Evolutionary conservation across 2,888 invertebrate genomes (phyloP).

Genomic region (Aphidoletes aphidimyza): DNA sequence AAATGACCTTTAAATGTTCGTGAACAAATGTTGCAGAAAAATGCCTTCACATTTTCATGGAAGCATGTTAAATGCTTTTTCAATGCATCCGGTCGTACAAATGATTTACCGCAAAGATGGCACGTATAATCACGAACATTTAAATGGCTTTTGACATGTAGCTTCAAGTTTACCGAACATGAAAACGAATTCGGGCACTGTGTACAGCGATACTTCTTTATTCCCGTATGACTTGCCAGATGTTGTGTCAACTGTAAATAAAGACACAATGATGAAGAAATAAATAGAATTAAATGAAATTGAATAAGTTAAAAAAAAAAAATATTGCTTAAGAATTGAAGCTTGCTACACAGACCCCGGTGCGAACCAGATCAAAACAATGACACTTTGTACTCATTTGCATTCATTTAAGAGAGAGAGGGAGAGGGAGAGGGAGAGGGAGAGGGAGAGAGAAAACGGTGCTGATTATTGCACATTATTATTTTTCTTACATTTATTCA

Average conservation of each 20-base stretch:
- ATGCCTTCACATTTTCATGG: constrained; percentile 73
- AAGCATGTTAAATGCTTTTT: constrained; percentile 80
- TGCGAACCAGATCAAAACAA: too few species aligned
- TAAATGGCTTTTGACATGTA: constrained; percentile 76
- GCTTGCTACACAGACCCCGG: too few species aligned
- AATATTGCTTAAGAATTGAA: too few species aligned
- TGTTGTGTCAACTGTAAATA: constrained; percentile 71
- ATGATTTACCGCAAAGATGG: constrained; percentile 82
- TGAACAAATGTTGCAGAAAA: constrained; percentile 34
- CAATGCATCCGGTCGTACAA: constrained; percentile 75
- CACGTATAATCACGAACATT: constrained; percentile 82
- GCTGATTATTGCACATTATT: too few species aligned
- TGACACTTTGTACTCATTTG: too few species aligned
- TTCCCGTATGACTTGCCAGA: constrained; percentile 77
- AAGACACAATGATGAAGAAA: too few species aligned
- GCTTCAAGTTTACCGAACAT: constrained; percentile 72
- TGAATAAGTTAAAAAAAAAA: background rate
- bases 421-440: too few species aligned
- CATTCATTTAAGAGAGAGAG: too few species aligned
- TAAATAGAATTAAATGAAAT: constrained; percentile 9
- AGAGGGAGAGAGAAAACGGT: too few species aligned
- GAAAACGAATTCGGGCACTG: constrained; percentile 79
- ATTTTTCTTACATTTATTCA: too few species aligned
- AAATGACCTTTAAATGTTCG: constrained; percentile 84
- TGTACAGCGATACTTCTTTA: constrained; percentile 77